A percentile compares a stretch with the other conserved stretches of the same genome.
Conservation (phyloP, 2,888 invertebrate genomes). For the Nymphalis c-album region DNA sequence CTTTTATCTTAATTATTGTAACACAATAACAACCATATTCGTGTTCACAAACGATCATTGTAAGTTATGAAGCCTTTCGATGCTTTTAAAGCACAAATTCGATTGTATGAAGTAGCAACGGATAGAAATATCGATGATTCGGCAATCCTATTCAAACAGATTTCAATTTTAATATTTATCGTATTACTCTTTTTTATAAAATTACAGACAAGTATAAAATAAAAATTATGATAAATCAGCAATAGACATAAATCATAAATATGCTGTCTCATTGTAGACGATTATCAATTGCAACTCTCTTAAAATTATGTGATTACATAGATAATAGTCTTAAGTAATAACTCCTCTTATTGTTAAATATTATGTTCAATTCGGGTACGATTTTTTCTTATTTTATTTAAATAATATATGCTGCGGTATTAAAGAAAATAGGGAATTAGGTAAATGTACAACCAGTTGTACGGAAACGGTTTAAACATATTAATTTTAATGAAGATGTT, state of each 20-base stretch:
- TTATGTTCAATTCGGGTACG: constrained; percentile 1
- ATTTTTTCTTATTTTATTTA: background rate
- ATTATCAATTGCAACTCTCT: background rate
- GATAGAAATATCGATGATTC: no score
- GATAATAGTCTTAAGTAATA: background rate
- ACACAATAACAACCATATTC: background rate
- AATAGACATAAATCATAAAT: background rate
- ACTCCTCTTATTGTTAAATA: background rate
- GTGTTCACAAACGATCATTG: background rate
- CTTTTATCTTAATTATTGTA: background rate
- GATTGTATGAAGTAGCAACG: background rate
- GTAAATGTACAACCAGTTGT: background rate
- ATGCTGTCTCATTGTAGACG: background rate
- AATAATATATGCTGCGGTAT: background rate
- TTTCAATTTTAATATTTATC: no score
- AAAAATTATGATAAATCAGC: no score
- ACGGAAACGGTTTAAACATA: no score
- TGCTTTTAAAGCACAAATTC: background rate
- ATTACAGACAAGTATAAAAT: no score
- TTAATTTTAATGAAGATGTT: background rate
- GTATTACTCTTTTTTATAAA: no score
- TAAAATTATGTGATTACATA: background rate
- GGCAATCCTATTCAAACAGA: no score
- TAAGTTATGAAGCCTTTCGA: background rate
- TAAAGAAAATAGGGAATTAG: background rate